Evolutionary conservation across 1,140 invertebrate species (phyloP).

Genomic region (Zaprionus capensis): DNA sequence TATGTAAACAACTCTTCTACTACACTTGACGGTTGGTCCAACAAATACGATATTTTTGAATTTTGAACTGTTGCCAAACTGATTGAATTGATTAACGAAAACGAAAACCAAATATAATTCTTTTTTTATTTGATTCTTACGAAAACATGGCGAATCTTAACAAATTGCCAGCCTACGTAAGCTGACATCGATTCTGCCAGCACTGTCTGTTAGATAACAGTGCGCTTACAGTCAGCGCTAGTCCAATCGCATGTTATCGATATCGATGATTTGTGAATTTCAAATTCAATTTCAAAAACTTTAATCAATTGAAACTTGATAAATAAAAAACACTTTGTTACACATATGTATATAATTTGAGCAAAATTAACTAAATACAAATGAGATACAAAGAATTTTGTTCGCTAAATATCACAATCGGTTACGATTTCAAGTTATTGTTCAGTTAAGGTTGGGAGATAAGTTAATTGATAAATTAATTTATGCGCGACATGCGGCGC

Average conservation of each 20-base stretch:
- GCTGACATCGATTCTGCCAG: background rate
- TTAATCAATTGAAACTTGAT: background rate
- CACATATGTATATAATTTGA: background rate
- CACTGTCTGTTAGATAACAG: background rate
- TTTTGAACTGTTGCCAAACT: background rate
- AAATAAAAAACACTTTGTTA: background rate
- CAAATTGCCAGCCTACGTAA: background rate
- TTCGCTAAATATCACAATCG: background rate
- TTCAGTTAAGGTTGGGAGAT: background rate
- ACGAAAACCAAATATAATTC: background rate
- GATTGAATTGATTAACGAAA: background rate
- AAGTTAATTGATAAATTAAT: background rate
- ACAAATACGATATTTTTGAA: background rate
- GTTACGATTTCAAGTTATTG: background rate
- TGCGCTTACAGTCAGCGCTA: background rate
- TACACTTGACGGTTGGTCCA: background rate
- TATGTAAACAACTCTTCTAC: background rate
- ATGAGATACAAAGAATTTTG: background rate
- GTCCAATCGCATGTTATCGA: too few relatives aligned
- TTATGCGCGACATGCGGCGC: slow-evolving; percentile 48
- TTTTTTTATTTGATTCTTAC: background rate
- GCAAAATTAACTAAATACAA: background rate
- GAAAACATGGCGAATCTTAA: background rate
- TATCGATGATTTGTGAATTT: too few relatives aligned
- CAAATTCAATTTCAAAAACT: too few relatives aligned